phyloP scores from a whole-genome alignment of 2,797 vertebrate genomes.

The Erethizon dorsatum region DNA sequence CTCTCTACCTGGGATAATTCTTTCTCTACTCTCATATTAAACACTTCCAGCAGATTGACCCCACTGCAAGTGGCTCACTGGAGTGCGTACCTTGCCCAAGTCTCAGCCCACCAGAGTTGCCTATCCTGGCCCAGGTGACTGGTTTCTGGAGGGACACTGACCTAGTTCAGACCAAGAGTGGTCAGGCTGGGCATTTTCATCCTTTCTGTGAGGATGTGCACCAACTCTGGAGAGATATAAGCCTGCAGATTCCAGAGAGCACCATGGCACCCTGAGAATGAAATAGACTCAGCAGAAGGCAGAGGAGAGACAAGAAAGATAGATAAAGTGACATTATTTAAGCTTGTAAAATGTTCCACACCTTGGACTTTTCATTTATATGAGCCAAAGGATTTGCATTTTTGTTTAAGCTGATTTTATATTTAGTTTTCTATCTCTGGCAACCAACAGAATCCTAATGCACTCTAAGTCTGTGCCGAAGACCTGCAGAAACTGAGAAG shows the following conservation, averaged over 20 bases:
- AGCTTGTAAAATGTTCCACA: not conserved
- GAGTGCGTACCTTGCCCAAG: not conserved
- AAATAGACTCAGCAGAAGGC: not conserved
- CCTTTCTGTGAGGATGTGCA: not conserved
- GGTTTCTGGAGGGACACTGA: not conserved
- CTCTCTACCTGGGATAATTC: not conserved
- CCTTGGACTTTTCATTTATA: not conserved
- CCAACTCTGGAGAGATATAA: not conserved
- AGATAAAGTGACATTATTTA: not conserved
- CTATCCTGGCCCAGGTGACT: not conserved
- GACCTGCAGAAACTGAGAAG: not conserved
- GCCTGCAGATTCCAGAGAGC: not conserved
- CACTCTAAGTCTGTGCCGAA: not conserved
- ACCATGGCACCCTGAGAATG: not conserved
- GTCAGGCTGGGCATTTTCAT: not conserved
- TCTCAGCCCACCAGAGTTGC: not conserved
- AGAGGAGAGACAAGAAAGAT: not conserved
- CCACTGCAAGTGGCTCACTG: not conserved
- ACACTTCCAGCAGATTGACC: not conserved
- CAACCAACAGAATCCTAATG: not conserved
- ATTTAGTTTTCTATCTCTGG: constrained; percentile 51
- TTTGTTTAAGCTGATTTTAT: constrained; percentile 12
- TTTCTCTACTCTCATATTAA: not conserved
- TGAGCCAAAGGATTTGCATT: not conserved
- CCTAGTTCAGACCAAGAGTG: not conserved